Conservation (phyloP, 2,113 vertebrate species). For the Sapajus apella region DNA sequence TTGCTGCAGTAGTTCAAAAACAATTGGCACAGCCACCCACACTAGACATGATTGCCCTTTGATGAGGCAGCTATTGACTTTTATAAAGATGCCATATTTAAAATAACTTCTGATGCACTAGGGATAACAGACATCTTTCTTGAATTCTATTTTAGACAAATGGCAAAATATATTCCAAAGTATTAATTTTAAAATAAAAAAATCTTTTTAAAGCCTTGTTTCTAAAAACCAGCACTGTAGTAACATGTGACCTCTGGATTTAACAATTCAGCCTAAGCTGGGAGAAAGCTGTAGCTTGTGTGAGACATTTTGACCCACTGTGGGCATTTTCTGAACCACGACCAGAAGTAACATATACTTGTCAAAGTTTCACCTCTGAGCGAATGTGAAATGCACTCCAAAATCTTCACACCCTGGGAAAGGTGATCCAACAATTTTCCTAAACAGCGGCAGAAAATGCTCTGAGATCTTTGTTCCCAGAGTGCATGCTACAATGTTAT, state of each 20-base stretch:
- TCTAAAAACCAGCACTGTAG: conserved; percentile 53
- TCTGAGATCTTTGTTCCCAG: not conserved
- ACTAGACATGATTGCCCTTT: conserved; percentile 87
- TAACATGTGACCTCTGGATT: conserved; percentile 53
- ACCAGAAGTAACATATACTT: not conserved
- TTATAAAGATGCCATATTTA: conserved; percentile 86
- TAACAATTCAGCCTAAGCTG: not conserved
- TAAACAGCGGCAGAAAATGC: not conserved
- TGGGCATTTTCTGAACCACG: not conserved
- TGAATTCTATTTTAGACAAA: conserved; percentile 82
- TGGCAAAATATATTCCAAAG: conserved; percentile 78
- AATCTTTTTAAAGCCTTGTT: conserved; percentile 39
- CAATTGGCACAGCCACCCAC: conserved; percentile 88
- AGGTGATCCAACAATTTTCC: not conserved
- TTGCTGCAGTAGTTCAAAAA: conserved; percentile 87
- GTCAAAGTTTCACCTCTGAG: not conserved
- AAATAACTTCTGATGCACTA: conserved; percentile 86
- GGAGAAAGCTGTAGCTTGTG: not conserved
- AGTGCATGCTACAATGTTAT: not conserved
- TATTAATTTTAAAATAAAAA: conserved; percentile 62
- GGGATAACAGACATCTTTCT: conserved; percentile 81
- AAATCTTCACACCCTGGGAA: not conserved
- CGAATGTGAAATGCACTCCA: not conserved
- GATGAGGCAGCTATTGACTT: conserved; percentile 86
- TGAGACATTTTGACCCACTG: not conserved